Conservation (phyloP, 2,113 vertebrate species). For the Corythaixoides concolor region DNA sequence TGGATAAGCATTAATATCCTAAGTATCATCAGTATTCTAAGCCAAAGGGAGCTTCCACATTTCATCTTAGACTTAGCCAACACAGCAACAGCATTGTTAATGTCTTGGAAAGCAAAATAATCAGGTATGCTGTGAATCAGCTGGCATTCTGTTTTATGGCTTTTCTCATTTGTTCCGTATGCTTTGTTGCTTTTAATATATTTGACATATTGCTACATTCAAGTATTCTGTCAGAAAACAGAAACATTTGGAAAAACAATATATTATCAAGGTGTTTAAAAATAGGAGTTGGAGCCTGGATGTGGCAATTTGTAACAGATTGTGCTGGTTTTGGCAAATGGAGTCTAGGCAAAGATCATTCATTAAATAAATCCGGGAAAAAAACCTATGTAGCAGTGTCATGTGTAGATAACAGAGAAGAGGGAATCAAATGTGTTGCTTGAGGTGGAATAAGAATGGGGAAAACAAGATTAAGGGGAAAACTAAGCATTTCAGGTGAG, state of each 20-base stretch:
- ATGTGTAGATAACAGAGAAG: neutral
- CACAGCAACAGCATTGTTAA: neutral
- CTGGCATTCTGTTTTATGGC: neutral
- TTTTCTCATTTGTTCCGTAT: neutral
- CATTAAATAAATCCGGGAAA: neutral
- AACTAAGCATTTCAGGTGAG: neutral
- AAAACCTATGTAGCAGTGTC: fast-evolving
- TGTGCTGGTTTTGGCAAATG: no score
- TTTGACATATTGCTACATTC: neutral
- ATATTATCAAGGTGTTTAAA: neutral
- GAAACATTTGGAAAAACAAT: neutral
- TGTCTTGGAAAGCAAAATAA: neutral
- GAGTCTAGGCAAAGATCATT: neutral
- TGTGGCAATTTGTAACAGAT: neutral
- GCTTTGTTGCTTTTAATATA: neutral
- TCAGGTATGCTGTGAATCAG: neutral
- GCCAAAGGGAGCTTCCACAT: neutral
- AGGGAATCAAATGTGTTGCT: neutral
- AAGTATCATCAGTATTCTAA: neutral
- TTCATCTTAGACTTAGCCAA: neutral
- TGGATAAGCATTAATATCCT: neutral
- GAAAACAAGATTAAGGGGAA: neutral
- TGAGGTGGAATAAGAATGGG: neutral
- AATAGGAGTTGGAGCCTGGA: neutral
- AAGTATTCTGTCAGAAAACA: neutral